phyloP scores from a whole-genome alignment of 2,113 vertebrate species.

The Podiceps cristatus region DNA sequence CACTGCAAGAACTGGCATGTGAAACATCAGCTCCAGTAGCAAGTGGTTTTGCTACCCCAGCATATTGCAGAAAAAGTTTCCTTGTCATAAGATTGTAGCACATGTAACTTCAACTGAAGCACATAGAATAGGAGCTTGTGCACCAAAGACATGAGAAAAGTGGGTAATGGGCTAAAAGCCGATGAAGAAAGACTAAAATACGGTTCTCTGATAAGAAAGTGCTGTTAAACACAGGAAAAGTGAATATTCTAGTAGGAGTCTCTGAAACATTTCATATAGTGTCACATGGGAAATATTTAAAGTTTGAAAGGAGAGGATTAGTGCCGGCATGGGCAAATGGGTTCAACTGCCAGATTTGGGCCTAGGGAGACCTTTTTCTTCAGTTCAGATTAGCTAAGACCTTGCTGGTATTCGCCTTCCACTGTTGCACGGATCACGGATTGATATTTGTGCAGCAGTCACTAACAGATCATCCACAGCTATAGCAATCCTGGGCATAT shows the following conservation, averaged over 20 bases:
- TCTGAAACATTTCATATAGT: background rate
- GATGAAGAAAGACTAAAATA: background rate
- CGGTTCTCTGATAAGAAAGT: background rate
- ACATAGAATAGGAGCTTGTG: background rate
- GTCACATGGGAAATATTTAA: background rate
- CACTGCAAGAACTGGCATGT: background rate
- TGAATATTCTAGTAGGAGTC: background rate
- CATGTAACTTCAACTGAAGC: background rate
- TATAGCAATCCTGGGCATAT: background rate
- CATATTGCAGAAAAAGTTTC: background rate
- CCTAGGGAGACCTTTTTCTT: background rate
- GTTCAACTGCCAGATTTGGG: background rate
- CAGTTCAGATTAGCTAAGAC: background rate
- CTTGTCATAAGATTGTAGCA: background rate
- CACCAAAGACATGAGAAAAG: background rate
- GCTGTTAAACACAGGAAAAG: background rate
- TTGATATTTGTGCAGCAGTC: background rate
- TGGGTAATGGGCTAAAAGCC: background rate
- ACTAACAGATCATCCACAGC: background rate
- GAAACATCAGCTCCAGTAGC: background rate
- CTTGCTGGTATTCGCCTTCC: background rate
- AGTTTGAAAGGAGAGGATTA: background rate
- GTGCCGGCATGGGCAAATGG: background rate
- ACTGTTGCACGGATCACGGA: fast-evolving
- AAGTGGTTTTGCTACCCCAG: background rate